Conservation (phyloP, 2,797 vertebrate genomes). For the Phalanger gymnotis region DNA sequence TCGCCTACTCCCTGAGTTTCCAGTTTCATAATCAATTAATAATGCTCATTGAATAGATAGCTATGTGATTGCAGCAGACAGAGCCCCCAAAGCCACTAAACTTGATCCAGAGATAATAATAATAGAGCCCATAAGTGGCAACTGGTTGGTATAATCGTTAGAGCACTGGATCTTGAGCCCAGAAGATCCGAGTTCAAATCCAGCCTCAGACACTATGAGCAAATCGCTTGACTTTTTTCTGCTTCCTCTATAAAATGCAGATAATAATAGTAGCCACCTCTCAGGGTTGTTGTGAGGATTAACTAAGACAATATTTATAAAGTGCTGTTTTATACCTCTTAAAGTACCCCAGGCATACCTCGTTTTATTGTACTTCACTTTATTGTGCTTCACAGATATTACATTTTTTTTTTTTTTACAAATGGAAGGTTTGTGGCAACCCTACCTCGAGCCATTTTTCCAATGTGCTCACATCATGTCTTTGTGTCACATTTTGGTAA, state of each 20-base stretch:
- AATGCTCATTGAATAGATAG: background rate
- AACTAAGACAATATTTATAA: background rate
- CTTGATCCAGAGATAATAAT: background rate
- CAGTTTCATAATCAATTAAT: background rate
- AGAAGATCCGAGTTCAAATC: background rate
- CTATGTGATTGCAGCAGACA: background rate
- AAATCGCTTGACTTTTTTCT: background rate
- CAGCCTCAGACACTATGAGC: background rate
- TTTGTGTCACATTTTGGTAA: too few relatives aligned
- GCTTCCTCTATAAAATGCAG: background rate
- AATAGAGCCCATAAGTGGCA: background rate
- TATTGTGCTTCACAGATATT: too few relatives aligned
- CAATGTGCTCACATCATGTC: too few relatives aligned
- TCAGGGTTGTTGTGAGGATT: background rate
- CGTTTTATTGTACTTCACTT: too few relatives aligned
- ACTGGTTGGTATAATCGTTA: background rate
- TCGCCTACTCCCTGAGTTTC: background rate
- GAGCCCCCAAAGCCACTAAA: background rate
- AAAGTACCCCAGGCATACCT: background rate
- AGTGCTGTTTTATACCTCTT: background rate
- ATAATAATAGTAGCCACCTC: background rate
- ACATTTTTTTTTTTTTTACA: too few relatives aligned
- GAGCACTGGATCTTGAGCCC: background rate
- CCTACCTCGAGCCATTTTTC: too few relatives aligned
- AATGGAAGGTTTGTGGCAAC: too few relatives aligned